A percentile compares a stretch with the other conserved stretches of the same genome.
Conservation (phyloP, 2,888 invertebrate genomes). For the Ennomos quercinarius region DNA sequence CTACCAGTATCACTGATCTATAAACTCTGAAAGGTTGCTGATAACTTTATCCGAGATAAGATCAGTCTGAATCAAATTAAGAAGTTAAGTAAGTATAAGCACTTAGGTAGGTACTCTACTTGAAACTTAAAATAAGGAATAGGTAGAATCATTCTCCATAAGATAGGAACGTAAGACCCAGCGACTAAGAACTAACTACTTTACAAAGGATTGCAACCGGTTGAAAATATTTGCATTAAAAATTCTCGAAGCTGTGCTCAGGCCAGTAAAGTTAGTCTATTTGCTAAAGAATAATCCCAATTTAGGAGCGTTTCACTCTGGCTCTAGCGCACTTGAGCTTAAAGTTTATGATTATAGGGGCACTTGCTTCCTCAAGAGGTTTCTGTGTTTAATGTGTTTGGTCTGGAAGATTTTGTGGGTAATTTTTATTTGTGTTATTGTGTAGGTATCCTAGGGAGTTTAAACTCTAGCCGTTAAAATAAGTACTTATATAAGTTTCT, state of each 20-base stretch:
- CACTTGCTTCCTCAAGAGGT: constrained; percentile 10
- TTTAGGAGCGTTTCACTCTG: constrained; percentile 35
- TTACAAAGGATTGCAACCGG: constrained; percentile 17
- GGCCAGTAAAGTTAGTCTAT: constrained; percentile 30
- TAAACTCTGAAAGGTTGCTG: no score
- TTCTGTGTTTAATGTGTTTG: constrained; percentile 23
- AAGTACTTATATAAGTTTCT: not conserved
- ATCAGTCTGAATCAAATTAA: no score
- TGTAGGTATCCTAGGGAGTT: not conserved
- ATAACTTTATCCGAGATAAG: no score
- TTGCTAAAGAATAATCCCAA: constrained; percentile 35
- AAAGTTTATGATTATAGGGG: constrained; percentile 28
- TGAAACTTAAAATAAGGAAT: not conserved
- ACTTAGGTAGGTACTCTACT: not conserved
- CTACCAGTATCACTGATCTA: no score
- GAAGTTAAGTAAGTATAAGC: no score
- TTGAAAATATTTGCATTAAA: constrained; percentile 36
- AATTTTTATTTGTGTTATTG: constrained; percentile 7
- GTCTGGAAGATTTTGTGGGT: constrained; percentile 19
- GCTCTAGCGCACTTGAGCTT: constrained; percentile 31
- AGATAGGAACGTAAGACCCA: not conserved
- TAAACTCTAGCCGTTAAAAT: constrained; percentile 4
- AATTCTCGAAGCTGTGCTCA: constrained; percentile 13
- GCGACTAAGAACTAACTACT: constrained; percentile 1
- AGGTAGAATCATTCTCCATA: no score